Base-by-base conservation (phyloP, 2,888 invertebrate genomes). In the Eupithecia inturbata region DNA sequence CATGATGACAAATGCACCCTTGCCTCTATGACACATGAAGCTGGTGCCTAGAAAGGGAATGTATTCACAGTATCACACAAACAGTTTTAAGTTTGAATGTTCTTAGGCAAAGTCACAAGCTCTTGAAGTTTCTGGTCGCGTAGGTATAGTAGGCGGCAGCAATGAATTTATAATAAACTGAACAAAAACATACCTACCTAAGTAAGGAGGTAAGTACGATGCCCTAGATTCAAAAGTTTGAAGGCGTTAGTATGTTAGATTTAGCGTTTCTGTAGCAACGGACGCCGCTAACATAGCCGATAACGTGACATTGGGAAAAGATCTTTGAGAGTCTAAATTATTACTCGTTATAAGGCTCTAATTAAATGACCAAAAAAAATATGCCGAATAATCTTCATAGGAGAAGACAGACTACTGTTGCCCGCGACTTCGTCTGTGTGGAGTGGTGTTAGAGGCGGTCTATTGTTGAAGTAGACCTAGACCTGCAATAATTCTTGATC, bases 191-290 rank as follows among this genome's bases (percentile, higher is more conserved):
- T 19, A 3, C 14, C 39, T 6, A 41, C 14, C 39, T 49, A 2
- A 22, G 57, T 57, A 10, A 26, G 57, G 26, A 22, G 22, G 63
- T 62, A 12, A 14, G 1, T 28, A 62, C 62, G n/a, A 33, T 14
- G 63, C n/a, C n/a, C 63, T 63, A 63, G 63, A 63, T 63, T 63
- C 63, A 63, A 63, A 31, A 33, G 63, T 33, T 63, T 63, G 63
- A 63, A 62, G n/a, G 31, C 22, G 63, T n/a, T n/a, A n/a, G n/a
- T 31, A 31, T 33, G 31, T 53, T 53, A 53, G 53, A 53, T 53
- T 53, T 26, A 22, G 33, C 63, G 63, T 63, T 63, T 19, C 33
- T 36, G 36, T 63, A 63, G n/a, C 63, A 63, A 63, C 63, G 63
- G 31, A 12, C 22, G n/a, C n/a, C 10, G n/a, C 1, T 49, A 1